Base-by-base conservation (phyloP, 2,113 vertebrate species). In the Odontesthes bonariensis region DNA sequence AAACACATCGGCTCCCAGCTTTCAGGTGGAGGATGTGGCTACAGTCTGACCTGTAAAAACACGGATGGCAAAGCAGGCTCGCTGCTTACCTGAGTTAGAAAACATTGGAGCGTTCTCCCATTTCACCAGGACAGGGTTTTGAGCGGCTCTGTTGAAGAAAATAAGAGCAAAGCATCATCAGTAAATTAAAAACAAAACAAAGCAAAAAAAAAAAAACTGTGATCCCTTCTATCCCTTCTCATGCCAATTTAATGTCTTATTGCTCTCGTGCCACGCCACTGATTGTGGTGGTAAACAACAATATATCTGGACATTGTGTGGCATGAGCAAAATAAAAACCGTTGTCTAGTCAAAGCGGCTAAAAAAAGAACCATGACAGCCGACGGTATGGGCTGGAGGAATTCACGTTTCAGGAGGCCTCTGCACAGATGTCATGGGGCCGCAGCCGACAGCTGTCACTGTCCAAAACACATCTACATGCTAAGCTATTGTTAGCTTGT, bases 401-500 rank as follows among this genome's bases (percentile, higher is more conserved):
- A 56, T 79, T 56, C 52, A 69, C 32, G 46, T 53, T 61, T 55
- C 65, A 58, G 52, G 60, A 87, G 88, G 88, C 86, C 89, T 85
- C 13, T 12, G n/a, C 76, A 78, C 72, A 76, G 62, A 82, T 88
- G 85, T 68, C 75, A 86, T 16, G 74, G 81, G 56, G 77, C 83
- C 60, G 70, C 58, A 84, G 73, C 60, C 72, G 33, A 31, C 89
- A 91, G 89, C 87, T 91, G 90, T 92, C 90, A 92, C 88, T 84
- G 77, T 82, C 72, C 88, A 88, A 88, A 90, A 93, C 85, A 92
- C 35, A 83, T 87, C 73, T 52, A 60, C 84, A 69, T 27, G 86
- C 90, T 87, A 90, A 40, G 89, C 90, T 92, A 93, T 64, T 83
- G 90, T 88, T 91, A 92, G 91, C 90, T 20, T 46, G 78, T 73